phyloP scores from a whole-genome alignment of 2,888 invertebrate genomes.

The Tetrapedia diversipes region DNA sequence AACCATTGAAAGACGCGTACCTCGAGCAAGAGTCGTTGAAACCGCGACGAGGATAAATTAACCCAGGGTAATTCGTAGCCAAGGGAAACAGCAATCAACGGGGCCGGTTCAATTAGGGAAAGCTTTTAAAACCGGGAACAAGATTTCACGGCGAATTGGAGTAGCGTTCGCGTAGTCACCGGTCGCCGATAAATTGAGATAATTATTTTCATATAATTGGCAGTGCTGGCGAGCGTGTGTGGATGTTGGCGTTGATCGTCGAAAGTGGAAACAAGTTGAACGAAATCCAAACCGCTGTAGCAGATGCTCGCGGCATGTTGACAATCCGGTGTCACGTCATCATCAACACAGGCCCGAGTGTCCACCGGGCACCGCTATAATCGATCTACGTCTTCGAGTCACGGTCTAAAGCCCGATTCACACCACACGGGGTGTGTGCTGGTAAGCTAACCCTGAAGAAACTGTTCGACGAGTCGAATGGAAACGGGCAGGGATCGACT shows the following conservation, averaged over 20 bases:
- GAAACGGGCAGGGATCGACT: too few relatives aligned
- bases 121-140: slow-evolving; percentile 11
- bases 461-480: too few relatives aligned
- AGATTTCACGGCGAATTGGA: slow-evolving; percentile 20
- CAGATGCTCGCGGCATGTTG: slow-evolving; percentile 58
- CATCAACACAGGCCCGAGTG: slow-evolving; percentile 44
- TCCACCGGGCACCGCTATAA: slow-evolving; percentile 35
- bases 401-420: slow-evolving; percentile 28
- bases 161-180: background rate
- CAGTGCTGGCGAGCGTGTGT: slow-evolving; percentile 27
- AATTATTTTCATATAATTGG: slow-evolving; percentile 49
- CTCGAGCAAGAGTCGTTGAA: background rate
- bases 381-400: slow-evolving; percentile 49
- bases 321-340: slow-evolving; percentile 60
- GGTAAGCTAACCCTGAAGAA: too few relatives aligned
- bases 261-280: slow-evolving; percentile 53
- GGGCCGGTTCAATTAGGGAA: background rate
- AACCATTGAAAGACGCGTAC: too few relatives aligned
- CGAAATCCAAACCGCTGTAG: slow-evolving; percentile 56
- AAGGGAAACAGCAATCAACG: slow-evolving; percentile 32
- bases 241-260: slow-evolving; percentile 45
- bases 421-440: background rate
- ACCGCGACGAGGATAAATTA: background rate
- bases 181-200: slow-evolving; percentile 40
- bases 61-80: background rate